Conservation (phyloP, 1,140 invertebrate genomes). For the Phocides pigmalion region DNA sequence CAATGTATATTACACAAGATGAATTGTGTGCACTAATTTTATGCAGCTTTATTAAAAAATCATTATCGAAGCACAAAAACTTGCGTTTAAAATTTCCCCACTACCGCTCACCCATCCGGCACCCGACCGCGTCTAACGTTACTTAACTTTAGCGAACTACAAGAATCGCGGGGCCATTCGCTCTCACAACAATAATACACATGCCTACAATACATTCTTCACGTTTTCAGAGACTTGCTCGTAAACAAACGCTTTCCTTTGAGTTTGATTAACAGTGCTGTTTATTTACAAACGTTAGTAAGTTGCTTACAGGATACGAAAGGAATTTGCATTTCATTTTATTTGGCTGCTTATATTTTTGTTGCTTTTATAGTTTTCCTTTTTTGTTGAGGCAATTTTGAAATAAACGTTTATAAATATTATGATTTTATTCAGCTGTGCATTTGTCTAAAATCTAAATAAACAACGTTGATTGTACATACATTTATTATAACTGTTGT, state of each 20-base stretch:
- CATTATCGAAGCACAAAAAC: no score
- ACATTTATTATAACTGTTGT: no score
- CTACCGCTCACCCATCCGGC: no score
- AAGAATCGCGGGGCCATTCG: no score
- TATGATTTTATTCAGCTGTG: conserved; percentile 22
- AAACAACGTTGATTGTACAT: no score
- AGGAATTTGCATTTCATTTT: conserved; percentile 23
- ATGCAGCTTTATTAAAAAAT: no score
- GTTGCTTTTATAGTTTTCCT: conserved; percentile 26
- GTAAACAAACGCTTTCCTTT: conserved; percentile 25
- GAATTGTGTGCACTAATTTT: no score
- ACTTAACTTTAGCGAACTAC: no score
- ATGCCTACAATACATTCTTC: conserved; percentile 10
- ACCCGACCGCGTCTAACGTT: no score
- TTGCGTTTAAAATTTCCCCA: no score
- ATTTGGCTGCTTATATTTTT: conserved; percentile 17
- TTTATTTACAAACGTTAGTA: conserved; percentile 24
- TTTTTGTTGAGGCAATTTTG: conserved; percentile 17
- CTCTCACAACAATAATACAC: no score
- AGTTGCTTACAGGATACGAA: conserved; percentile 20
- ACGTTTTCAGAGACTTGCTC: neutral
- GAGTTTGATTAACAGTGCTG: conserved; percentile 27
- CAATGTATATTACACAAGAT: no score
- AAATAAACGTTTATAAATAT: conserved; percentile 30
- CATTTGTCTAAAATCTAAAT: conserved; percentile 25